Conservation (phyloP, 2,888 invertebrate species). For the Timema cristinae region DNA sequence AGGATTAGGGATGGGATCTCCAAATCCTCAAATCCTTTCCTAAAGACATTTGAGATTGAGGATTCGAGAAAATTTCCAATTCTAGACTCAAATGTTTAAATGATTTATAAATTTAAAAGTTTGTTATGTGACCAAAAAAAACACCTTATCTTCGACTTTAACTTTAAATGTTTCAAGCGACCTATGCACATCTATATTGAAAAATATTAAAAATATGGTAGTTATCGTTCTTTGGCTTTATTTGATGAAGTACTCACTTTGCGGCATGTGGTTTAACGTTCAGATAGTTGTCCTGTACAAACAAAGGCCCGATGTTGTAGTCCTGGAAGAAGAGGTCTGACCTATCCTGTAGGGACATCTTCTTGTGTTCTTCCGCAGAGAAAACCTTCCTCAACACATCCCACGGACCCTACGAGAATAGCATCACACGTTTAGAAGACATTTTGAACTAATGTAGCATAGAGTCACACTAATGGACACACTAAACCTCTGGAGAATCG, state of each 20-base stretch:
- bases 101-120: too few relatives aligned
- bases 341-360: constrained; percentile 75
- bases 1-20: too few relatives aligned
- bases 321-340: constrained; percentile 94
- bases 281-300: constrained; percentile 97
- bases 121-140: too few relatives aligned
- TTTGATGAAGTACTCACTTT: constrained; percentile 50
- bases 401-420: constrained; percentile 73
- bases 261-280: constrained; percentile 71
- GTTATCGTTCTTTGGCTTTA: too few relatives aligned
- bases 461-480: background rate
- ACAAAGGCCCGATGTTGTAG: constrained; percentile 92
- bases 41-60: too few relatives aligned
- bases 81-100: too few relatives aligned
- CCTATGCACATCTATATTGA: too few relatives aligned
- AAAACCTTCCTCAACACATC: constrained; percentile 90
- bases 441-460: background rate
- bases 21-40: too few relatives aligned
- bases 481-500: background rate
- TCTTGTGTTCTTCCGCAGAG: constrained; percentile 69
- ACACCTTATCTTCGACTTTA: too few relatives aligned
- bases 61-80: too few relatives aligned
- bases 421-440: constrained; percentile 17
- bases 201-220: too few relatives aligned
- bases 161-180: too few relatives aligned